Evolutionary conservation across 2,888 invertebrate species (phyloP).

Genomic region (Creontiades dilutus): DNA sequence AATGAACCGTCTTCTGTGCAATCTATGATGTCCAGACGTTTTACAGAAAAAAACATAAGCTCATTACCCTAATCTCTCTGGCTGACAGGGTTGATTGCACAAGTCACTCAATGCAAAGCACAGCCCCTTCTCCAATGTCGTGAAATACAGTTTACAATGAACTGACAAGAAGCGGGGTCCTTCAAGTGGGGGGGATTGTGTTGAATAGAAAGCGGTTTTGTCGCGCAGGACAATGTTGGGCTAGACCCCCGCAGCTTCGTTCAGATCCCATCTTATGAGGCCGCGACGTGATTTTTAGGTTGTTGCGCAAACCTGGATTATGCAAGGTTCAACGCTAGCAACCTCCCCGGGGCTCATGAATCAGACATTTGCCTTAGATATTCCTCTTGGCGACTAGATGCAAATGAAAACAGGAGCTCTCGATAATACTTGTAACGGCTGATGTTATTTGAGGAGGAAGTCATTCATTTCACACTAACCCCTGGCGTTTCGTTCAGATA

Average conservation of each 20-base stretch:
- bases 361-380: background rate
- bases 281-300: conserved; percentile 46
- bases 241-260: conserved; percentile 44
- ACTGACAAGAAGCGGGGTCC: background rate
- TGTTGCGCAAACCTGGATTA: conserved; percentile 55
- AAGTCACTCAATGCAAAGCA: background rate
- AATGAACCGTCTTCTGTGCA: too few species aligned
- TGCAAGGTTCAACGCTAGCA: conserved; percentile 26
- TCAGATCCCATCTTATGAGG: conserved; percentile 9
- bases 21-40: too few species aligned
- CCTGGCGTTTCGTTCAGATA: too few species aligned
- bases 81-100: conserved; percentile 3
- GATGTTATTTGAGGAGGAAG: too few species aligned
- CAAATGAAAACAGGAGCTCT: background rate
- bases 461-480: too few species aligned
- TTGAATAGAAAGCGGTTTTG: conserved; percentile 44
- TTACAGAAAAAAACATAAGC: conserved; percentile 11
- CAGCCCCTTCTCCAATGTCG: background rate
- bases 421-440: too few species aligned
- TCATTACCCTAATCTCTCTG: background rate
- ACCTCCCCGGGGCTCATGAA: background rate
- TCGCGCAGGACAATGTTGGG: conserved; percentile 39
- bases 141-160: conserved; percentile 24
- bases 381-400: background rate
- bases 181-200: background rate